Base-by-base conservation (phyloP, 2,113 vertebrate genomes). In the Heloderma charlesbogerti region DNA sequence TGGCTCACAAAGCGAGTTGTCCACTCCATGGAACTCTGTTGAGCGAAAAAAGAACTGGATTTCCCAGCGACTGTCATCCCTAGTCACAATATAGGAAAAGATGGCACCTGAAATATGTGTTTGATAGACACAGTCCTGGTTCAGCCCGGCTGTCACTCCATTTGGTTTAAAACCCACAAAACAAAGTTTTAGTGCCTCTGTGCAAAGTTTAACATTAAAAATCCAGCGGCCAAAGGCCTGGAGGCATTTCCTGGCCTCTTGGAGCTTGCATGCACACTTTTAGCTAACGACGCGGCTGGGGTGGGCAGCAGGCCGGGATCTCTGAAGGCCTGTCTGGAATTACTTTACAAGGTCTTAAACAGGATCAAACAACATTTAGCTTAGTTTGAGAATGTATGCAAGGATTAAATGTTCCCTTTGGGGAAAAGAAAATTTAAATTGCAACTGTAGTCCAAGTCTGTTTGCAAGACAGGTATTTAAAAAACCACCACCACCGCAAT, bases 371-470 rank as follows among this genome's bases (percentile, higher is more conserved):
- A 37, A 40, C 85, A 43, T 43, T 45, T 8, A 20, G 9, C 63
- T 89, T 54, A n/a, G 20, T 31, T 57, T 48, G 45, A 20, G 20
- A 57, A 82, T 9, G 78, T 18, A 22, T 45, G 34, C 88, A 57
- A 51, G 66, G 88, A 82, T 82, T 57, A 87, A 25, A 74, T 2
- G 89, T 7, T 81, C 94, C 84, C 88, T 94, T 0, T 48, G 0
- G 88, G n/a, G 78, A 93, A 93, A 85, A 92, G 31, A n/a, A 86
- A 37, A 95, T 74, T 77, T 48, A 81, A n/a, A 57, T 81, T 91
- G 54, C 82, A 66, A 74, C 78, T 12, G 40, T 90, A 94, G 95
- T 92, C 57, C 90, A 72, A 94, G 77, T 7, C 1, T 37, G 89
- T 90, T 86, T 71, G 57, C 37, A 29, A 79, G 92, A 6, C 3